Evolutionary conservation across 2,888 invertebrate genomes (phyloP).

Genomic region (Labia minor): DNA sequence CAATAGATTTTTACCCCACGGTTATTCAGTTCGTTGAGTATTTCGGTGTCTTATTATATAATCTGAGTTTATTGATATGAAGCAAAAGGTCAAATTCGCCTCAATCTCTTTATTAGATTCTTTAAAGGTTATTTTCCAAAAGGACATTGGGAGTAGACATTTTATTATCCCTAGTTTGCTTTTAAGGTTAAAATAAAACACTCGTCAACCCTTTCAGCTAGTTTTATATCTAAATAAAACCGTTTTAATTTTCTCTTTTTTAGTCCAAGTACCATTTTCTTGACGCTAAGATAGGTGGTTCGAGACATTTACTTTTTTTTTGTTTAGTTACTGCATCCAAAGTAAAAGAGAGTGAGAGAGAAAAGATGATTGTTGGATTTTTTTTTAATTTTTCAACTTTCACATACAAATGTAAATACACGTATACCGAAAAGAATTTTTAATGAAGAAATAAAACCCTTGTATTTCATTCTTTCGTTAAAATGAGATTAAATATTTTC

Average conservation of each 20-base stretch:
- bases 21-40: background rate
- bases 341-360: no score
- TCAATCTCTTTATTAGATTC: background rate
- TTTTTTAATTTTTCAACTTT: no score
- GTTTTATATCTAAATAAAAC: conserved; percentile 6
- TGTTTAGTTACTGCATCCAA: no score
- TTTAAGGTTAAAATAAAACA: conserved; percentile 2
- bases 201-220: background rate
- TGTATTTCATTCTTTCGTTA: no score
- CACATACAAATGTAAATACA: no score
- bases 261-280: background rate
- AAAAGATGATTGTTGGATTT: no score
- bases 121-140: background rate
- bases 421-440: no score
- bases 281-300: background rate
- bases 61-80: background rate
- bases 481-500: no score
- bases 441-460: no score
- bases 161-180: background rate
- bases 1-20: background rate
- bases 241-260: background rate
- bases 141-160: background rate
- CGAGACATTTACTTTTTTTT: no score
- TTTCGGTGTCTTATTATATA: background rate
- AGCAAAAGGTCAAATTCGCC: background rate